Evolutionary conservation across 2,113 vertebrate species (phyloP), one percentile per base, ranked within the genome.

Genomic region (Epinephelus fuscoguttatus): DNA sequence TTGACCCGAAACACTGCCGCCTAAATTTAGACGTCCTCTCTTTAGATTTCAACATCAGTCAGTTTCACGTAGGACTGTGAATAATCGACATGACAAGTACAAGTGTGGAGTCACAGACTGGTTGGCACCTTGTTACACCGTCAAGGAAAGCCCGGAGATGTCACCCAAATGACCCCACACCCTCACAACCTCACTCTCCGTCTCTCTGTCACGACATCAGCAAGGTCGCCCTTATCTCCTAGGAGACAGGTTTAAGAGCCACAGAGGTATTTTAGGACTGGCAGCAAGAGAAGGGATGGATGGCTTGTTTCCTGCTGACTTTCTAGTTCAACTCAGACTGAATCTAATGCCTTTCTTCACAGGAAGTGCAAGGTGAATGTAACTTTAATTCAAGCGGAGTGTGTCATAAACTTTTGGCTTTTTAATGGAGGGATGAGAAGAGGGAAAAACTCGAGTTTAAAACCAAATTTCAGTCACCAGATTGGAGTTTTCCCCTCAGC

Each of bases 81-180:
- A 79, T 82, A 85, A 93, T 88, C 82, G 68, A 74, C 66, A 63
- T 84, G 89, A 90, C 74, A 86, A 71, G 75, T 71, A 83, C 68
- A 88, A 74, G 75, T 76, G 75, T 55, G 72, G 79, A 81, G 86
- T 71, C 80, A 59, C 69, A 70, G 59, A 45, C 75, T 71, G 33
- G 21, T 89, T 91, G 88, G 76, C 87, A 84, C 69, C 84, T 82
- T 85, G 81, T 63, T 71, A 60, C n/a, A 30, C 62, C 45, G 71
- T 86, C 57, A 87, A 70, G 91, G 87, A 80, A 88, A 89, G 62
- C 81, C 85, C 82, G 70, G 77, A 42, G 60, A 86, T 85, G 82
- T 75, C 82, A 81, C 57, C 71, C 45, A 63, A 9, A 61, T 77
- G 50, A 10, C 64, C 79, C 21, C 66, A 17, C 85, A 71, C 61